Base-by-base conservation (phyloP, 1,140 invertebrate species). In the Tetranychus cinnabarinus region DNA sequence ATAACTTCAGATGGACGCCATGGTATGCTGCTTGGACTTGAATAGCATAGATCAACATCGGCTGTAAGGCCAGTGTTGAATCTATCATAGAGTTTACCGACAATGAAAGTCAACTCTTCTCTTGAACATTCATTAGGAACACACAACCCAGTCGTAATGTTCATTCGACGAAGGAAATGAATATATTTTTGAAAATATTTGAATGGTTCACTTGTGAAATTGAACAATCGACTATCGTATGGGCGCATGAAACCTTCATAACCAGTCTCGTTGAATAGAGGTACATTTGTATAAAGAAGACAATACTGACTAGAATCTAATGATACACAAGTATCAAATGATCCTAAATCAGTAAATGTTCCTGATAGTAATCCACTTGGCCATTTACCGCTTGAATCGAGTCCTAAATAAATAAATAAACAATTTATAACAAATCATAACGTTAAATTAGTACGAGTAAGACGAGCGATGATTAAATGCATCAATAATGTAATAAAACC, bases 311-410 rank as follows among this genome's bases (percentile, higher is more conserved):
- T 52, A 7, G 50, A 52, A n/a, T 52, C 31, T n/a, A 52, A 31
- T 23, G 50, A 52, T n/a, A 67, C 36, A 47, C 66, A 67, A 48
- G 66, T 64, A 36, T 67, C 66, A 55, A 65, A 67, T 23, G 64
- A 61, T 5, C 66, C 66, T 56, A 67, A 37, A 23, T 62, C 59
- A 1, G 64, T 61, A 0, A 66, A 35, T 12, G 65, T 67, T 8
- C 66, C 66, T 31, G 65, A 63, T 7, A 67, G 55, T 13, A 62
- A 59, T 2, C 65, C 65, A 12, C 56, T 58, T 33, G 64, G 64
- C 4, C 65, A 31, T 12, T 62, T 60, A 6, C 65, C 65, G 31
- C 47, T 62, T 15, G 65, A 47, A 56, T 66, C 65, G 2, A 65
- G 60, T 61, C 65, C 64, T 66, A 33, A 31, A 31, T 15, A 4